phyloP scores from a whole-genome alignment of 2,113 vertebrate genomes.

The Columba janthina region DNA sequence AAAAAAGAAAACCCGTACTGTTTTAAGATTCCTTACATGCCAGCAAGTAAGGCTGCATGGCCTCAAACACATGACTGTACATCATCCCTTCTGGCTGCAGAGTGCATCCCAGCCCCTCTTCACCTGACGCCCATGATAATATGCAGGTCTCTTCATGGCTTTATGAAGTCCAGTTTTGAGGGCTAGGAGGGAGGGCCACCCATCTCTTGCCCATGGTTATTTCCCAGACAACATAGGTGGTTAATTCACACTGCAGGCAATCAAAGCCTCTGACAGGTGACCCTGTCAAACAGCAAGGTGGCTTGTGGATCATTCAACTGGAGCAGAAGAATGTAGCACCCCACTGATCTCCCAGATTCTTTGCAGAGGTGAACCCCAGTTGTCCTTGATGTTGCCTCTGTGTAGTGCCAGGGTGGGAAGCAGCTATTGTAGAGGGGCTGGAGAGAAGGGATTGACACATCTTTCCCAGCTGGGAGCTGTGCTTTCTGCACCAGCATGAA shows the following conservation, averaged over 20 bases:
- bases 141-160: not conserved
- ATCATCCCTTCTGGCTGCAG: not conserved
- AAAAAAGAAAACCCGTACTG: not conserved
- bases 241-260: not conserved
- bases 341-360: not conserved
- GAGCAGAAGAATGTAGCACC: not conserved
- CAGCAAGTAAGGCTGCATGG: not conserved
- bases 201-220: not conserved
- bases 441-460: not conserved
- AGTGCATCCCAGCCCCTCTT: not conserved
- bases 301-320: not conserved
- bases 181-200: not conserved
- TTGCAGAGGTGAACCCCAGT: not conserved
- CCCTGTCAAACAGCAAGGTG: not conserved
- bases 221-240: not conserved
- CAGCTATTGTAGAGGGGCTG: not conserved
- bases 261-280: not conserved
- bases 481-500: not conserved
- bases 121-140: not conserved
- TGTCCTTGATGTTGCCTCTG: not conserved
- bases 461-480: not conserved
- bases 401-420: accelerated
- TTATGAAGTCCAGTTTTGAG: not conserved
- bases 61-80: not conserved
- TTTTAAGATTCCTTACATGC: not conserved